A percentile compares a stretch with the other conserved stretches of the same genome.
phyloP scores from a whole-genome alignment of 2,888 invertebrate species.

The Tetramorium bicarinatum region DNA sequence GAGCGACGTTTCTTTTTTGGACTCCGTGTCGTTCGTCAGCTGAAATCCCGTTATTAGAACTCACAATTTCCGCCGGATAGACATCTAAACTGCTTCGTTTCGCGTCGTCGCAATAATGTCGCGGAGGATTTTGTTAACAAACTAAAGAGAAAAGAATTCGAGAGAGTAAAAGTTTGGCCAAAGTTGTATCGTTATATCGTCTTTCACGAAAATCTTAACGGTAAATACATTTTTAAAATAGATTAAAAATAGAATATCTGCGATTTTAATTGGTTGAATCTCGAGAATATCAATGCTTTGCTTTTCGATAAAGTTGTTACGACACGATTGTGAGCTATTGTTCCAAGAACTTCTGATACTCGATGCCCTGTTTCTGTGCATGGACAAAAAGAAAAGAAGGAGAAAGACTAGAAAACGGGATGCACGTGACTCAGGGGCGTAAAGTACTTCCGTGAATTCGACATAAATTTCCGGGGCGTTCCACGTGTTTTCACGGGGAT shows the following conservation, averaged over 20 bases:
- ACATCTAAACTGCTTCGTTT: constrained; percentile 11
- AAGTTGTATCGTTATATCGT: neutral
- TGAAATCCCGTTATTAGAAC: constrained; percentile 65
- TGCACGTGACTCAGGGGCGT: constrained; percentile 64
- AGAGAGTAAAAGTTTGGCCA: neutral
- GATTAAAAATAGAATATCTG: too few relatives aligned
- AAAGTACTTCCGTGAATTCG: constrained; percentile 64
- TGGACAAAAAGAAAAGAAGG: neutral
- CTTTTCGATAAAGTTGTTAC: neutral
- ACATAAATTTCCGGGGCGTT: constrained; percentile 69
- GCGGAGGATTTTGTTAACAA: neutral
- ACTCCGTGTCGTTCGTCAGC: neutral
- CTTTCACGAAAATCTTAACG: neutral
- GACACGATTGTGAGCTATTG: neutral
- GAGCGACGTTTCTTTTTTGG: constrained; percentile 58
- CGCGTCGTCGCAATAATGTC: neutral
- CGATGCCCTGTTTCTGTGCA: neutral
- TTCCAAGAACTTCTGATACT: constrained; percentile 7
- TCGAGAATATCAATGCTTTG: neutral
- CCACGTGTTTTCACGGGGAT: constrained; percentile 69
- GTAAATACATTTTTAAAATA: neutral
- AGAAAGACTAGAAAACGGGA: neutral
- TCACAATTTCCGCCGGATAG: constrained; percentile 12
- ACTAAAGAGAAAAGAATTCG: neutral
- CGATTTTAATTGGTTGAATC: neutral